Conservation (phyloP, 2,888 invertebrate species). For the Ashinkailepas kermadecensis region DNA sequence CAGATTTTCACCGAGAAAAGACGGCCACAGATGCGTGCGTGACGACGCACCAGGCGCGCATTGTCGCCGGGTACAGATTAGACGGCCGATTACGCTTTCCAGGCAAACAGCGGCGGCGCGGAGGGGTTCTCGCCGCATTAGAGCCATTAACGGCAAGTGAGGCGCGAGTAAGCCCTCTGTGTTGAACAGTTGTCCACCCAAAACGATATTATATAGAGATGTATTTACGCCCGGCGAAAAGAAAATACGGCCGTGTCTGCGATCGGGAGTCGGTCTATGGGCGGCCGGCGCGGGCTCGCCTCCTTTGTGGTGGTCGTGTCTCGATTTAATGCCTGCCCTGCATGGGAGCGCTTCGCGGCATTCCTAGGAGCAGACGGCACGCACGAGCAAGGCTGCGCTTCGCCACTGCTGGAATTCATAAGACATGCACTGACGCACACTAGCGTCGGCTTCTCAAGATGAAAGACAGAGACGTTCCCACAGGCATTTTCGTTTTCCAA, state of each 20-base stretch:
- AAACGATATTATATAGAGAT: constrained; percentile 13
- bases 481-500: no score
- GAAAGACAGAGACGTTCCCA: no score
- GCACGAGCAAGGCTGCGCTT: neutral
- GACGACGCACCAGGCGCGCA: no score
- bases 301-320: neutral
- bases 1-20: no score
- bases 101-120: neutral
- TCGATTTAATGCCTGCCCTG: constrained; percentile 15
- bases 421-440: neutral
- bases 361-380: constrained; percentile 35
- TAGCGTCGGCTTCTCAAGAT: no score
- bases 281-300: neutral
- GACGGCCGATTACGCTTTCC: constrained; percentile 12
- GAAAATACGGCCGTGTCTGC: neutral
- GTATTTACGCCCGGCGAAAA: neutral
- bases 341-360: neutral
- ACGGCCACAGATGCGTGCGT: no score
- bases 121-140: constrained; percentile 6
- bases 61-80: neutral
- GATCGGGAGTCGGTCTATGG: neutral
- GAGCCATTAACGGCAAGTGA: constrained; percentile 9
- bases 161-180: constrained; percentile 14
- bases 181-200: constrained; percentile 4
- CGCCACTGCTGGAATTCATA: neutral